Conservation (phyloP, 2,113 vertebrate genomes). For the Lophura nycthemera region DNA sequence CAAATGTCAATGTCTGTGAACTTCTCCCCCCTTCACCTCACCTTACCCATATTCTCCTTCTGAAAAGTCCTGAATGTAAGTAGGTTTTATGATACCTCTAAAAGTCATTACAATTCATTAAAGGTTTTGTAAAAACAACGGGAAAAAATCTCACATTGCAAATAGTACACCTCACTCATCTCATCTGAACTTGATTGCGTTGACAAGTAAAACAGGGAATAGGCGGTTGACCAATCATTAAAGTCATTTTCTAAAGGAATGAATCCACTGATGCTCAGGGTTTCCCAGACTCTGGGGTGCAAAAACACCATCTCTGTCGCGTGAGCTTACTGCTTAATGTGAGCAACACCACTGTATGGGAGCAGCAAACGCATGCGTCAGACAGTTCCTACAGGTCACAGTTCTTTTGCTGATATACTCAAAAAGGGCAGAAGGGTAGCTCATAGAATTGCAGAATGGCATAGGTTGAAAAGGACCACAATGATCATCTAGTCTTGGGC, state of each 20-base stretch:
- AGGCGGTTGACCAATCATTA: not conserved
- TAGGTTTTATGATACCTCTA: not conserved
- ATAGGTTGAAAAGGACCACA: too few relatives aligned
- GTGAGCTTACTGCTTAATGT: not conserved
- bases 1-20: fast-evolving
- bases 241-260: not conserved
- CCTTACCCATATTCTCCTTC: not conserved
- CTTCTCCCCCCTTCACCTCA: not conserved
- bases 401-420: not conserved
- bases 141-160: not conserved
- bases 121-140: not conserved
- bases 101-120: not conserved
- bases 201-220: not conserved
- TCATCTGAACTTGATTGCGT: not conserved
- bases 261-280: not conserved
- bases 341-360: not conserved
- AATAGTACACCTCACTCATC: not conserved
- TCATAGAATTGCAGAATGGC: too few relatives aligned
- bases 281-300: not conserved
- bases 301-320: not conserved
- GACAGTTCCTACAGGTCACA: not conserved
- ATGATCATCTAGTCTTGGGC: too few relatives aligned
- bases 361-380: not conserved
- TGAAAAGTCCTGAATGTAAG: not conserved
- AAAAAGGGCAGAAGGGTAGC: not conserved